Conservation (phyloP, 2,888 invertebrate genomes). For the Parthenolecanium corni region DNA sequence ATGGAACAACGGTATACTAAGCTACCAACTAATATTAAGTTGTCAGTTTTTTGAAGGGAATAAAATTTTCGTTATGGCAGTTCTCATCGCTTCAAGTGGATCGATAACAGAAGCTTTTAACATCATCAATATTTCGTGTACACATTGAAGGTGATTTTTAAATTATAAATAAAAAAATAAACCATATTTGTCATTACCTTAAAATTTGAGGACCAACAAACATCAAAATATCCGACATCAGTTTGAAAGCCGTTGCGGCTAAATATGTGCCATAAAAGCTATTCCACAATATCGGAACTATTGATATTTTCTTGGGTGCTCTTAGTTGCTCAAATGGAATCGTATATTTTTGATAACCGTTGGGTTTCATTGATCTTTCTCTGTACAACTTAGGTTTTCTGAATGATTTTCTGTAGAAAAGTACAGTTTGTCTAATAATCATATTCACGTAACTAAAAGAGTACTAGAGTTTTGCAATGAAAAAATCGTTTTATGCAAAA, state of each 20-base stretch:
- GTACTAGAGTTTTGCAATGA: too few species aligned
- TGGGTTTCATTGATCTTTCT: neutral
- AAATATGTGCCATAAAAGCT: constrained; percentile 80
- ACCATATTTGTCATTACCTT: constrained; percentile 38
- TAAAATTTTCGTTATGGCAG: too few species aligned
- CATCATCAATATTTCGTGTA: constrained; percentile 33
- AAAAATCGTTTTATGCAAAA: too few species aligned
- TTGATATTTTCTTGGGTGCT: constrained; percentile 55
- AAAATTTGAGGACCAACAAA: constrained; percentile 85
- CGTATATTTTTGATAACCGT: neutral
- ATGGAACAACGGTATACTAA: too few species aligned
- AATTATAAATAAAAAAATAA: neutral
- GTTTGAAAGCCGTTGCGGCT: constrained; percentile 69
- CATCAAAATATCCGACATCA: constrained; percentile 68
- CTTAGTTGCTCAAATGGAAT: neutral
- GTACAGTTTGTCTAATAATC: neutral
- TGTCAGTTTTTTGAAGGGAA: too few species aligned
- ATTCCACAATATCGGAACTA: constrained; percentile 69
- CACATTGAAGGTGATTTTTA: neutral
- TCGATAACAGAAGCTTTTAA: constrained; percentile 37
- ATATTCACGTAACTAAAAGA: too few species aligned
- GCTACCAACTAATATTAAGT: too few species aligned
- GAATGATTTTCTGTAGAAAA: neutral
- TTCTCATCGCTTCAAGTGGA: too few species aligned
- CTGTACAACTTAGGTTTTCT: neutral